phyloP scores from a whole-genome alignment of 2,888 invertebrate species.

The Ophioninae sp. region DNA sequence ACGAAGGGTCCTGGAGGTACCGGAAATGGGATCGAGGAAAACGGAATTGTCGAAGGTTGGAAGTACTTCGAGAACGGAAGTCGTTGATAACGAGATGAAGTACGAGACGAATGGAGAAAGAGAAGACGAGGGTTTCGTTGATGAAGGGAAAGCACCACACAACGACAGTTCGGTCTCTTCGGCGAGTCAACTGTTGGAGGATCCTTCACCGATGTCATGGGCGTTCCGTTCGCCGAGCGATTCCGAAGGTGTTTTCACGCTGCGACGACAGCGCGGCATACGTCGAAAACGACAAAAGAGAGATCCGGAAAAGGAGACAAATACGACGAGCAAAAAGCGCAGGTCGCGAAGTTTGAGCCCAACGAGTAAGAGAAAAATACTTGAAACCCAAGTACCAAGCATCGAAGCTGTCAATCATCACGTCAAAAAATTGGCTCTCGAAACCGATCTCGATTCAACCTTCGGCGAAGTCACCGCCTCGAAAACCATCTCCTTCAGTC shows the following conservation, averaged over 20 bases:
- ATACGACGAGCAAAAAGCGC: slow-evolving; percentile 71
- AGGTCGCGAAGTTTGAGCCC: slow-evolving; percentile 70
- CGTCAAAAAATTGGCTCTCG: slow-evolving; percentile 75
- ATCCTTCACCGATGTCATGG: slow-evolving; percentile 79
- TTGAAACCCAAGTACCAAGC: slow-evolving; percentile 57
- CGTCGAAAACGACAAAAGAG: slow-evolving; percentile 75
- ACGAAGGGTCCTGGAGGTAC: slow-evolving; percentile 68
- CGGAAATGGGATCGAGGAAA: slow-evolving; percentile 22
- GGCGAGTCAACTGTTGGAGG: slow-evolving; percentile 78
- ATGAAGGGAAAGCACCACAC: slow-evolving; percentile 67
- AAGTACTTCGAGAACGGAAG: slow-evolving; percentile 36
- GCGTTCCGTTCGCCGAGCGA: slow-evolving; percentile 76
- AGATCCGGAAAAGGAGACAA: slow-evolving; percentile 62
- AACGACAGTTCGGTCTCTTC: slow-evolving; percentile 79
- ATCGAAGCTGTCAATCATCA: slow-evolving; percentile 77
- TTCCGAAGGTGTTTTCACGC: slow-evolving; percentile 76
- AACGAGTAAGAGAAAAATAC: slow-evolving; percentile 61
- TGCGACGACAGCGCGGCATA: slow-evolving; percentile 78
- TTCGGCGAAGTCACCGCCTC: slow-evolving; percentile 66
- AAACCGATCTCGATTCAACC: slow-evolving; percentile 76
- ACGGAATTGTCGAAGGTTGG: slow-evolving; percentile 17
- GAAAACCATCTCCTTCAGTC: slow-evolving; percentile 64
- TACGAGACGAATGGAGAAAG: slow-evolving; percentile 71
- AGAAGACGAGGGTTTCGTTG: slow-evolving; percentile 60
- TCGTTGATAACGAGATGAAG: slow-evolving; percentile 63